These are phyloP conservation scores for Perdix hodgsoniae DNA, from an alignment of 2,797 vertebrate species.

Conservation along the genomic window DNA sequence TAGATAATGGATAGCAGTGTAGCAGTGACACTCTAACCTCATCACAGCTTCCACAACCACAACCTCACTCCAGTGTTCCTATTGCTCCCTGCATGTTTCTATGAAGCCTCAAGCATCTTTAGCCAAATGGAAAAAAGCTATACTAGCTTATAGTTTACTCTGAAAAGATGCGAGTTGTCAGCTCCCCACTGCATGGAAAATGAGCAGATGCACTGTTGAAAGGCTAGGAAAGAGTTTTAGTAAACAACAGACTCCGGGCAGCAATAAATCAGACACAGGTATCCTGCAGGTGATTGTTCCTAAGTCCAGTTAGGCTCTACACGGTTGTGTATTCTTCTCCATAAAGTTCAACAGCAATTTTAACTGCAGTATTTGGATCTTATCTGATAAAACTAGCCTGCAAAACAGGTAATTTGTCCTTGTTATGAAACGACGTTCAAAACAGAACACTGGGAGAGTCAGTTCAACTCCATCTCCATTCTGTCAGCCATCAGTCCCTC, in stretches of 20 bases:
- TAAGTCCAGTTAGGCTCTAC: conserved; percentile 9
- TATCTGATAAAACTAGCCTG: conserved; percentile 48
- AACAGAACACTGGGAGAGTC: not conserved
- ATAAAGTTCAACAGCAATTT: conserved; percentile 51
- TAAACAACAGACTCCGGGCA: not conserved
- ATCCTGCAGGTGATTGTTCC: not conserved
- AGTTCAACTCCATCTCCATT: not conserved
- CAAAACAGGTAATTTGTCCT: conserved; percentile 31
- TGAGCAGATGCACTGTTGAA: not conserved
- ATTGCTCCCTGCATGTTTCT: not conserved
- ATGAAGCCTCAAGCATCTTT: not conserved
- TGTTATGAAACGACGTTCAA: not conserved
- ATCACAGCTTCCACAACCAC: conserved; percentile 28
- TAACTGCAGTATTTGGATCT: not conserved
- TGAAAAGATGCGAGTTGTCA: not conserved
- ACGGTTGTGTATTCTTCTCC: conserved; percentile 11
- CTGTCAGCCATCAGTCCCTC: not conserved
- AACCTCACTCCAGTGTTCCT: not conserved
- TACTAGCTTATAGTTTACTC: not conserved
- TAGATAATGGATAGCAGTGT: conserved; percentile 46
- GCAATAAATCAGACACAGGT: not conserved
- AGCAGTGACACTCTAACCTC: conserved; percentile 27
- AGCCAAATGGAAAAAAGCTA: not conserved
- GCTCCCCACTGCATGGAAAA: not conserved
- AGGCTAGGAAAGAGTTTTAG: not conserved